Evolutionary conservation across 2,888 invertebrate species (phyloP), one percentile per base, ranked within the genome.

Genomic region (Lumbricus terrestris): DNA sequence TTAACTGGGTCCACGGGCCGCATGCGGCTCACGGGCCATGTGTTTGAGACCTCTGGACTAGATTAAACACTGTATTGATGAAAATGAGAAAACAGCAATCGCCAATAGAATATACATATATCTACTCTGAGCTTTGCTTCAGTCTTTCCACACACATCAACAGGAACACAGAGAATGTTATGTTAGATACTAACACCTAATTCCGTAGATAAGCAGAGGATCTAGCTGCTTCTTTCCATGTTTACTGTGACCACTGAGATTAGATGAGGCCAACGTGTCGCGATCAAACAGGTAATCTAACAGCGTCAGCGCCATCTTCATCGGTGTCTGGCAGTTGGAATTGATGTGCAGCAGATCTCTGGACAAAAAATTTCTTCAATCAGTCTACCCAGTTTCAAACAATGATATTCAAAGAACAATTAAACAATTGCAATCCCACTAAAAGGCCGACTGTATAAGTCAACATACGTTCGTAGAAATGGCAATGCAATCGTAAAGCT

Each of bases 231-330:
- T 95, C 92, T 96, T 96, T 90, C 95, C 95, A 93, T 95, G 95
- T 93, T 95, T 95, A 82, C 96, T 95, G 93, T 95, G 95, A 13
- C 96, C 96, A 34, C 95, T 95, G 54, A 96, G 94, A 92, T 96
- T 96, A 13, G 96, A 96, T 37, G 94, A 93, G 20, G 96, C 96
- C 92, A 95, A 95, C 16, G 95, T 95, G 91, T 96, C 96, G 82
- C 95, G 93, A 69, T 95, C 95, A 94, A 96, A 96, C 91, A 96
- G 93, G 92, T 95, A 95, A 93, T 96, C 96, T 47, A 96, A 93
- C 82, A 96, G 93, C 4, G 95, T 95, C 15, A 96, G 93, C 4
- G 96, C 96, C 96, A 96, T 96, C 93, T 96, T 96, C 92, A 96
- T 96, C 38, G 96, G 94, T n/a, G 95, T 95, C 29, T 95, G 94